Evolutionary conservation across 2,888 invertebrate species (phyloP), one percentile per base, ranked within the genome.

Genomic region (Dysmachus trigonus): DNA sequence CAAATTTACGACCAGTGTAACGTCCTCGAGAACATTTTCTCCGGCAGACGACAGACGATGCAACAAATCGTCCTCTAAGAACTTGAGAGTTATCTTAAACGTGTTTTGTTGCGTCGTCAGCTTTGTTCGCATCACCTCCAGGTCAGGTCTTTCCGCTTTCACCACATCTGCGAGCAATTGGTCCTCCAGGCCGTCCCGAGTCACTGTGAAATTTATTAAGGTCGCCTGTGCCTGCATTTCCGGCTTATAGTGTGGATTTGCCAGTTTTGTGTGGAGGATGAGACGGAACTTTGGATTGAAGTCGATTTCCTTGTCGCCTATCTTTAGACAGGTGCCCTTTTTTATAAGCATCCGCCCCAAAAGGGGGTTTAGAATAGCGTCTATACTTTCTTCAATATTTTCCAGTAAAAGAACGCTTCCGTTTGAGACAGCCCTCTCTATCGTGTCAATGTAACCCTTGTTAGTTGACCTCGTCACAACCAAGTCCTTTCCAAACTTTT

Each of bases 161-260:
- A 98, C 98, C 6, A 98, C 98, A 92, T 97, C 98, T 7, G 97
- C 98, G 33, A 98, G 92, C 15, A 98, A 92, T 91, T 98, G 98
- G 90, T 98, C 98, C 91, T 98, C 98, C 18, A 98, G 93, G 91
- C 97, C 98, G 91, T 98, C 98, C 90, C 95, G 94, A 0, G 98
- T 98, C 1, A 98, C 98, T 1, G 98, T 98, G 90, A 98, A 98
- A 92, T 98, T 98, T 87, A 98, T 98, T 18, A 98, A 94, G 0
- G 98, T 98, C 7, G 98, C 96, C 92, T 98, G 98, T 0, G 98
- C 98, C 92, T 98, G 98, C 95, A 98, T 97, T 93, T 98, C 98
- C 0, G 98, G 98, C 90, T 98, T 97, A 91, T 98, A 98, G 92
- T 98, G 98, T 0, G 98, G 98, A 93, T 98, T 98, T 0, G 97